Base-by-base conservation (phyloP, 2,888 invertebrate genomes). In the Bombylius major region DNA sequence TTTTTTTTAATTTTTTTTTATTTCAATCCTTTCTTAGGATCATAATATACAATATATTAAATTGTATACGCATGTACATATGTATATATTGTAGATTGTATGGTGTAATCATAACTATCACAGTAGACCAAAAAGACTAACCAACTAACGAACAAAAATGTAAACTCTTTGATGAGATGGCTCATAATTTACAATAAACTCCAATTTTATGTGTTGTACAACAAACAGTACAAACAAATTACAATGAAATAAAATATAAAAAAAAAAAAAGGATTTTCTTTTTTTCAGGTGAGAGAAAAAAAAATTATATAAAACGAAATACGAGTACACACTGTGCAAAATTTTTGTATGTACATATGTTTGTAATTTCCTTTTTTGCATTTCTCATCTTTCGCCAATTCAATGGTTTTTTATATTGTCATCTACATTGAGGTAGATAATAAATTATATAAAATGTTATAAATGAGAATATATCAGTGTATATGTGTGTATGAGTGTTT, bases 131-230 rank as follows among this genome's bases (percentile, higher is more conserved):
- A 5, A 42, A 11, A 42, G 11, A 11, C 8, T 11, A 42, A 42
- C 39, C 11, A 42, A 42, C 39, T 42, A 11, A 42, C 39, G 11
- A 42, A 42, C 12, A 42, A 42, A 42, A 11, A 11, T 42, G 12
- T 23, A 42, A 7, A 42, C 11, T 42, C 11, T 50, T 33, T 55
- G 55, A 58, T 56, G 54, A 54, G 54, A 54, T 51, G 39, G 47
- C 50, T 54, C 56, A 58, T 58, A 58, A 56, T 52, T 58, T 53
- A 58, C 54, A 56, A 56, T 58, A 54, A 58, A 58, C 42, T 53
- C 51, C 53, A 34, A 53, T 55, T 58, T 55, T 47, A 50, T 55
- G 54, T 42, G 8, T 8, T 42, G 12, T 42, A 11, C 9, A 8
- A 42, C 8, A 42, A 11, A 11, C 39, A 11, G 11, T 42, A 11